Evolutionary conservation across 2,888 invertebrate genomes (phyloP), one percentile per base, ranked within the genome.

Genomic region (Dasypolia templi): DNA sequence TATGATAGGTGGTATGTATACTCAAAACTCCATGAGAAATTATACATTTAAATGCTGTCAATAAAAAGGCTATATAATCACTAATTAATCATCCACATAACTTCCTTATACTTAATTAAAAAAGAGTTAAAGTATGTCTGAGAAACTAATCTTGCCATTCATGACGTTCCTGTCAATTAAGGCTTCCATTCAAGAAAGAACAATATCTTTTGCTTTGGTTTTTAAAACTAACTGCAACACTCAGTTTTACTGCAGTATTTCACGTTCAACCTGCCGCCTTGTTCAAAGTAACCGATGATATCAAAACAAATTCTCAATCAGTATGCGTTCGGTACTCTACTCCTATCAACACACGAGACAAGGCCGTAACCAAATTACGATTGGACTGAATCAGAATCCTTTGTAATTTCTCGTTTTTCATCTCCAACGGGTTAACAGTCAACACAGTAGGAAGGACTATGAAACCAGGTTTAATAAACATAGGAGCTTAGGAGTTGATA

Each of bases 401-500:
- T 53, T 64, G 64, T n/a, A 58, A 66, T 53, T 26, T 22, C 53
- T 14, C 44, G 32, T 46, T 59, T 46, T 51, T 63, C 63, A 63
- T 59, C 63, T 49, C 39, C 32, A 39, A 62, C 29, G 44, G n/a
- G 64, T 22, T 32, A 55, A 19, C 64, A n/a, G 64, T n/a, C n/a
- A 64, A n/a, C 55, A 32, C 19, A 32, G 64, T 35, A 49, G 55
- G 32, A 39, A 78, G 76, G 70, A 58, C 77, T 82, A 66, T 55
- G 78, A 66, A 82, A 66, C 62, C 71, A 72, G 65, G 64, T 77
- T 81, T 81, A 53, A 68, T 82, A 82, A 77, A 78, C 81, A 78
- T 81, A 62, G 44, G 29, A 76, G 77, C 67, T 78, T 81, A 81
- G 76, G 46, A 74, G 81, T 81, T 78, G 81, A 78, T 76, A 81